Conservation (phyloP, 2,888 invertebrate species). For the Tenthredo notha region DNA sequence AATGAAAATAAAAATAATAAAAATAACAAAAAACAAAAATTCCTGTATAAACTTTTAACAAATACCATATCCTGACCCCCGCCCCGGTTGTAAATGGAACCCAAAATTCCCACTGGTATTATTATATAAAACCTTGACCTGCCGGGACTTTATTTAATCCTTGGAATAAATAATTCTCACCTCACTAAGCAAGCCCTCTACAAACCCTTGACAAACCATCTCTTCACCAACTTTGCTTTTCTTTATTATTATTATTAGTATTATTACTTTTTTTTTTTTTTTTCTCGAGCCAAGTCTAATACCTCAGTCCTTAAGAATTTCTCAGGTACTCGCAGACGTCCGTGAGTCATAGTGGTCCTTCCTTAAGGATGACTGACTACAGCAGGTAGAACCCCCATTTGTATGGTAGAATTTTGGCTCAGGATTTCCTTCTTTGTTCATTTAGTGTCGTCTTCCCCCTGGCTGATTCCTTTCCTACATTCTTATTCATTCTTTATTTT, state of each 20-base stretch:
- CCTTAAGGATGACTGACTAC: not conserved
- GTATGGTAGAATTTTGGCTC: not conserved
- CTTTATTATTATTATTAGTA: not conserved
- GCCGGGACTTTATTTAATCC: slow-evolving; percentile 3
- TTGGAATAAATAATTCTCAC: slow-evolving; percentile 38
- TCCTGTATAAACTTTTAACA: not conserved
- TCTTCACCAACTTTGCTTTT: not conserved
- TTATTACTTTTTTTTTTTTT: not conserved
- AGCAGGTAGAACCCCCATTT: slow-evolving; percentile 26
- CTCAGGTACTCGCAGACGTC: not conserved
- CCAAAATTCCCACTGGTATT: not conserved
- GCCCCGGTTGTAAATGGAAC: not conserved
- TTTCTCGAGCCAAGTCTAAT: not conserved
- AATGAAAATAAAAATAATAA: too few relatives aligned
- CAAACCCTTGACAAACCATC: not conserved
- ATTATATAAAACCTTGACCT: not conserved
- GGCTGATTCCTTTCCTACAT: not conserved
- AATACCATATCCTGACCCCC: not conserved
- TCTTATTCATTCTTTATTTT: not conserved
- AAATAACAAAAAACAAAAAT: not conserved
- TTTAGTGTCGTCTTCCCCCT: slow-evolving; percentile 20
- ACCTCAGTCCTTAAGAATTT: slow-evolving; percentile 20
- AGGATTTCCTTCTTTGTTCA: slow-evolving; percentile 20
- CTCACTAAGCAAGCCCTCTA: not conserved
- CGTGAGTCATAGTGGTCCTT: slow-evolving; percentile 33